A percentile compares a stretch with the other conserved stretches of the same genome.
Evolutionary conservation across 2,797 vertebrate genomes (phyloP).

Genomic region (Sardinella longiceps): DNA sequence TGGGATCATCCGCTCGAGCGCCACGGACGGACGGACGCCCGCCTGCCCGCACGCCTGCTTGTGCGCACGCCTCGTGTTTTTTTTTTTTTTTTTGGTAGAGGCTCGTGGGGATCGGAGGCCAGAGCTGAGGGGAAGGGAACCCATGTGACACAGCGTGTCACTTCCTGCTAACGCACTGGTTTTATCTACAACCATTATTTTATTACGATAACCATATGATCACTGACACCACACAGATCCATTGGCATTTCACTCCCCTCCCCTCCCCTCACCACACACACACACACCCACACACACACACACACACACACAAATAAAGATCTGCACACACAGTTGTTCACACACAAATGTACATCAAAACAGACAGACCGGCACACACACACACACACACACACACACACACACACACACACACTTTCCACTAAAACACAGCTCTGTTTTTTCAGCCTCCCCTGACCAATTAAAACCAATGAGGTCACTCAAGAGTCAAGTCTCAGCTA

Average conservation of each 20-base stretch:
- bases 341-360: neutral
- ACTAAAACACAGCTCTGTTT: neutral
- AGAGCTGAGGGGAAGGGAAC: neutral
- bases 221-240: neutral
- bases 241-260: no score
- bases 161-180: neutral
- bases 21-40: neutral
- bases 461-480: constrained; percentile 49
- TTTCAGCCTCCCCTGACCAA: constrained; percentile 26
- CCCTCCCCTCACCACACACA: no score
- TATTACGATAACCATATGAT: neutral
- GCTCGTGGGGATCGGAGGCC: neutral
- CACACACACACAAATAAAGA: no score
- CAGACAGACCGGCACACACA: neutral
- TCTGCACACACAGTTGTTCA: no score
- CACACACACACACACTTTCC: neutral
- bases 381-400: neutral
- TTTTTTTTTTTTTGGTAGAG: neutral
- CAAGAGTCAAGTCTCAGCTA: constrained; percentile 57
- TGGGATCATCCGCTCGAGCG: constrained; percentile 12
- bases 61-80: neutral
- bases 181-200: neutral
- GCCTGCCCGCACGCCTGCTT: neutral
- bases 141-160: no score
- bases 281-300: no score